A percentile compares a stretch with the other conserved stretches of the same genome.
phyloP scores from a whole-genome alignment of 2,888 invertebrate species.

The Stenodera caucasica region DNA sequence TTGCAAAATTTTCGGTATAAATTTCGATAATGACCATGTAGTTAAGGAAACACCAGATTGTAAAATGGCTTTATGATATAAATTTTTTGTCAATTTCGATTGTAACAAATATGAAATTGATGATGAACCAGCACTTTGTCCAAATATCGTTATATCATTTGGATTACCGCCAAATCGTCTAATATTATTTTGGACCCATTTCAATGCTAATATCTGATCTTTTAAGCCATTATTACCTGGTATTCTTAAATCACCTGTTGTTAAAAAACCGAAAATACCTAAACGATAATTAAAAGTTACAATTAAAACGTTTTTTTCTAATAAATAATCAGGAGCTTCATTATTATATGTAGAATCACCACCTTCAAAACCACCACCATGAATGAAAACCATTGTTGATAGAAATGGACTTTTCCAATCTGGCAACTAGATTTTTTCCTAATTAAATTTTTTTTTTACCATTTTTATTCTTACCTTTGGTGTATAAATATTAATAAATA shows the following conservation, averaged over 20 bases:
- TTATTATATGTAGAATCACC: conserved; percentile 37
- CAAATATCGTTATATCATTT: conserved; percentile 39
- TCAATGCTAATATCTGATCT: conserved; percentile 40
- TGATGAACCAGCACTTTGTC: conserved; percentile 42
- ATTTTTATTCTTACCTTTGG: too few relatives aligned
- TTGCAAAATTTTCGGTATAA: too few relatives aligned
- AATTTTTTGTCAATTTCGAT: conserved; percentile 34
- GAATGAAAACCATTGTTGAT: conserved; percentile 47
- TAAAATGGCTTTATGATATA: conserved; percentile 40
- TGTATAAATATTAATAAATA: conserved; percentile 43
- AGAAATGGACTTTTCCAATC: conserved; percentile 21
- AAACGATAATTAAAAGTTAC: conserved; percentile 45
- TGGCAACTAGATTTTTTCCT: too few relatives aligned
- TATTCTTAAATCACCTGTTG: conserved; percentile 38
- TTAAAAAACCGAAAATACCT: conserved; percentile 46
- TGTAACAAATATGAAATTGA: conserved; percentile 39
- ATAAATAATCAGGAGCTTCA: conserved; percentile 42
- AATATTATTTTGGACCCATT: conserved; percentile 41
- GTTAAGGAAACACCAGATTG: conserved; percentile 42
- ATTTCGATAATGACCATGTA: conserved; percentile 38
- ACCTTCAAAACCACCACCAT: conserved; percentile 41
- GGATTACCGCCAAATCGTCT: conserved; percentile 38
- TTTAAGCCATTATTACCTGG: conserved; percentile 43
- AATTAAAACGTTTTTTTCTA: conserved; percentile 42
- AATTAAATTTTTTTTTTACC: too few relatives aligned